Evolutionary conservation across 35 echinoderm and acorn worm genomes (phyloP), one percentile per base, ranked within the genome.

Genomic region (Patiria miniata): DNA sequence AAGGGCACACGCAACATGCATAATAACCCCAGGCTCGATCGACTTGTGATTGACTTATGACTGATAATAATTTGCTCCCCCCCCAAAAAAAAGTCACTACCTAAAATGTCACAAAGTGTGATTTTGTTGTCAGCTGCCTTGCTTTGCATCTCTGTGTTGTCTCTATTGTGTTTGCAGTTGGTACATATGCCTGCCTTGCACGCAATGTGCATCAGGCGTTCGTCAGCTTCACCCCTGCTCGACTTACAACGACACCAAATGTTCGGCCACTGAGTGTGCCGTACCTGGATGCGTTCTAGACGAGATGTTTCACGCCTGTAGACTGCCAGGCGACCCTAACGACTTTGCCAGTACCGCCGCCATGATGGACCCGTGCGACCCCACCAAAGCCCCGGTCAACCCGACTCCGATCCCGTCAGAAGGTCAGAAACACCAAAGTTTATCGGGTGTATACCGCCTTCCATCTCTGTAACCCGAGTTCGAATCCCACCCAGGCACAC

Each of bases 331-430:
- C 3, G 65, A 73, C 26, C 65, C 65, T 5, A 73, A 73, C 9
- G 26, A 73, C 0, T 73, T 73, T 8, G 0, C 5, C 3, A 36
- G 29, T 23, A 0, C 29, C 14, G 19, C 7, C 2, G 65, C 65
- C 21, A 73, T 73, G 65, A 73, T 73, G 65, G 65, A 73, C 15
- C 65, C 65, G 14, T 73, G 65, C 29, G 65, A 73, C 65, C 65
- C 65, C 15, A 36, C 21, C 65, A 36, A 23, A 34, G 7, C 26
- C 26, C 1, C 14, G 29, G 19, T 30, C 26, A 73, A 26, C 2
- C 14, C 65, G 23, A 34, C 22, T 21, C 17, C 56, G 18, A 4
- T 17, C 4, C 57, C 57, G 57, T 60, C 57, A n/a, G n/a, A n/a
- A 60, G 14, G 28, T 26, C 8, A n/a, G 57, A 14, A 6, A 2